phyloP scores from a whole-genome alignment of 2,888 invertebrate genomes.

The Chloromyia formosa region DNA sequence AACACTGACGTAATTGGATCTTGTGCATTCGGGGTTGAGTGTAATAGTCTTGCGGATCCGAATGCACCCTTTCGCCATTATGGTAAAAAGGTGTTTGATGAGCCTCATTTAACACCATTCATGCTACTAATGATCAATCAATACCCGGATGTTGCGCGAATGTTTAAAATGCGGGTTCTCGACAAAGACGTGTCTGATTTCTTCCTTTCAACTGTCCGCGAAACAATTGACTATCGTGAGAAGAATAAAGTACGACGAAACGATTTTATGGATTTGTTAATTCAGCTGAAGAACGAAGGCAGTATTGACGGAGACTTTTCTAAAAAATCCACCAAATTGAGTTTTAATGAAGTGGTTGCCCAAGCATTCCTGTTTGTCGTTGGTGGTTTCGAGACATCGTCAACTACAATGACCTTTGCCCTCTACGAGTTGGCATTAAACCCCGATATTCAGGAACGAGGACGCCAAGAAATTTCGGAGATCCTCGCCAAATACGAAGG shows the following conservation, averaged over 20 bases:
- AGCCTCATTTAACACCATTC: not conserved
- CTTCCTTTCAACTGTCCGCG: conserved; percentile 58
- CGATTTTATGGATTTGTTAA: conserved; percentile 67
- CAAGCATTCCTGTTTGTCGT: conserved; percentile 67
- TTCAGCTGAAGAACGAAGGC: conserved; percentile 56
- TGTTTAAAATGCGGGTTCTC: conserved; percentile 50
- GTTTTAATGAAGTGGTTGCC: conserved; percentile 65
- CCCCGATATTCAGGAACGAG: conserved; percentile 62
- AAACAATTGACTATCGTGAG: conserved; percentile 62
- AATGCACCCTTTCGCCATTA: conserved; percentile 59
- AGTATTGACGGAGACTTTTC: no score
- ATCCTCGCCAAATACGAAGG: conserved; percentile 60
- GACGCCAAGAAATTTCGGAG: conserved; percentile 62
- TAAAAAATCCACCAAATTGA: no score
- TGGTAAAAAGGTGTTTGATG: conserved; percentile 51
- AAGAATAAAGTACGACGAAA: conserved; percentile 59
- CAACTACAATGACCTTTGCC: conserved; percentile 64
- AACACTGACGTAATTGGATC: conserved; percentile 63
- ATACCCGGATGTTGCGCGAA: not conserved
- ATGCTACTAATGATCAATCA: not conserved
- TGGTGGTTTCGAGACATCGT: conserved; percentile 68
- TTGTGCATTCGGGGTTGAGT: conserved; percentile 62
- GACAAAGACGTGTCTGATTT: conserved; percentile 55
- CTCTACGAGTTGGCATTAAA: conserved; percentile 66
- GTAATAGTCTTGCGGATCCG: conserved; percentile 60